Conservation (phyloP, 2,888 invertebrate genomes). For the Cephus nigrinus region DNA sequence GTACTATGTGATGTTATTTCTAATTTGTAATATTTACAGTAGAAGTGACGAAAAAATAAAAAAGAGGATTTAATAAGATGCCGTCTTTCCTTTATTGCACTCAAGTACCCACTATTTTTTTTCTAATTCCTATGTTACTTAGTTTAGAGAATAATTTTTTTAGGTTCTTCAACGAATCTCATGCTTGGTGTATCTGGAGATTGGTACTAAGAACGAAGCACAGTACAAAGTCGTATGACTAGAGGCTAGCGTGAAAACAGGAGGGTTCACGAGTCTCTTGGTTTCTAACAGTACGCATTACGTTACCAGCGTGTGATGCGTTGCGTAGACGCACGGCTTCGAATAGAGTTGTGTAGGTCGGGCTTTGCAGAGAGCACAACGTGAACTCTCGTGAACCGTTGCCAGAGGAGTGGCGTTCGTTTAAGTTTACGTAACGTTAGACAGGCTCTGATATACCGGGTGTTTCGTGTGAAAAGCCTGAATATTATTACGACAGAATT, state of each 20-base stretch:
- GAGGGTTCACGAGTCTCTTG: background rate
- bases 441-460: conserved; percentile 8
- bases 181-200: background rate
- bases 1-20: conserved; percentile 51
- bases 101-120: background rate
- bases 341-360: conserved; percentile 1
- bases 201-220: background rate
- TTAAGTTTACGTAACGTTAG: conserved; percentile 27
- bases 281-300: background rate
- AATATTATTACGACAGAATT: too few species aligned
- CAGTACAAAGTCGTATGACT: background rate
- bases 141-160: background rate
- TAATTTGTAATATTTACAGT: conserved; percentile 53
- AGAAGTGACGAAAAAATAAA: conserved; percentile 34
- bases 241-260: background rate
- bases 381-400: conserved; percentile 30
- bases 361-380: conserved; percentile 3
- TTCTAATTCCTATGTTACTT: background rate
- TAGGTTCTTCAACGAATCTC: background rate
- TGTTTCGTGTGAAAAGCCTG: background rate
- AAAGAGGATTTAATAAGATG: conserved; percentile 21
- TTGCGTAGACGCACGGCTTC: background rate
- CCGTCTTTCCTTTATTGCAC: background rate
- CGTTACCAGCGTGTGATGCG: background rate
- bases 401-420: conserved; percentile 29